Conservation (phyloP, 2,888 invertebrate species). For the Ypsolopha scabrella region DNA sequence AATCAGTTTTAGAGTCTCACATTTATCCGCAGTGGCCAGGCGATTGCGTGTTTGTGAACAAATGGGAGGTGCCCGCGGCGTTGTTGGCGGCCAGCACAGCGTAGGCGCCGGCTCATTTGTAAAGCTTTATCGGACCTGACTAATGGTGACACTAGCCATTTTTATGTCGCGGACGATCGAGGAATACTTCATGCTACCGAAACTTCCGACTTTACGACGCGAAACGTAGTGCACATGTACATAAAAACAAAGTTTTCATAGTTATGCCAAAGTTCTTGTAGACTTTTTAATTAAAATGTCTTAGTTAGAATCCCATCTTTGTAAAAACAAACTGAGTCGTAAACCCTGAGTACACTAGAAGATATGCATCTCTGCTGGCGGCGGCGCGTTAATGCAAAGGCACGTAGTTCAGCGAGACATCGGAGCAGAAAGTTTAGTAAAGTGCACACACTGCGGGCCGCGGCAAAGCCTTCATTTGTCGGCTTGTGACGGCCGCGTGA, state of each 20-base stretch:
- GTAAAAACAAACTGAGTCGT: conserved; percentile 50
- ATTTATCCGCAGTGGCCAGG: conserved; percentile 43
- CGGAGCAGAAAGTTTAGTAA: conserved; percentile 62
- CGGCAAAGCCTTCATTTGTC: conserved; percentile 70
- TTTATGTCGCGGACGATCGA: conserved; percentile 47
- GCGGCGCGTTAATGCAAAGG: conserved; percentile 58
- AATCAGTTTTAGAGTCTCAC: conserved; percentile 26
- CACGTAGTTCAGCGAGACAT: conserved; percentile 49
- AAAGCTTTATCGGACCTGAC: conserved; percentile 58
- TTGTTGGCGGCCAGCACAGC: conserved; percentile 32
- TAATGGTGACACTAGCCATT: conserved; percentile 52
- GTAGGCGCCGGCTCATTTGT: conserved; percentile 56
- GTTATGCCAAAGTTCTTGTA: background rate
- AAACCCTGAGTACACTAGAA: conserved; percentile 24
- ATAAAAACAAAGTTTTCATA: too few species aligned
- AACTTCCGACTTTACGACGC: background rate
- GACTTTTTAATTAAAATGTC: conserved; percentile 6
- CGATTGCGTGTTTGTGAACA: conserved; percentile 47
- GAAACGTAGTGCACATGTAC: too few species aligned
- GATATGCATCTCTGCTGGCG: conserved; percentile 2
- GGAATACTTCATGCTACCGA: conserved; percentile 27
- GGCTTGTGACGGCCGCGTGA: conserved; percentile 65
- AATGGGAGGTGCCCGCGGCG: conserved; percentile 41
- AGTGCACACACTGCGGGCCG: conserved; percentile 65
- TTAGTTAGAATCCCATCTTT: conserved; percentile 6